Evolutionary conservation across 1,140 invertebrate genomes (phyloP), one percentile per base, ranked within the genome.

Genomic region (Aphidius ervi): DNA sequence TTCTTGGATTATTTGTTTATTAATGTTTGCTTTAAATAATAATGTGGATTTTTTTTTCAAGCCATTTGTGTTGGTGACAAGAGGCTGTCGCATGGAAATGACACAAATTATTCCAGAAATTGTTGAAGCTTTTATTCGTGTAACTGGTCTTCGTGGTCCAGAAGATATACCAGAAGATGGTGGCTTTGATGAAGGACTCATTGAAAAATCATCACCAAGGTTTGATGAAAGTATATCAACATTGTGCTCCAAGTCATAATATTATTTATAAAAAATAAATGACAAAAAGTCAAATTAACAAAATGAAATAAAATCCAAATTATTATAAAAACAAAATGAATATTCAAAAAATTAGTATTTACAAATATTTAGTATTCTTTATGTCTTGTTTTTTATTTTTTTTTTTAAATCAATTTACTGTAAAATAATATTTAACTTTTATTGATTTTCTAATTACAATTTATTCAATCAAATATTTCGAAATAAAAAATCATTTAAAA

Each of bases 81-180:
- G 92, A 92, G 90, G 91, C 23, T 85, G 85, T 69, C 81, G 82
- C 56, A 71, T 93, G 10, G 81, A 84, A 59, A 91, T 94, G 88
- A 87, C 87, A 5, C 82, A 83, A 42, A 85, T 90, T 0, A 82
- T 90, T 68, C 74, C 81, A 2, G 67, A 75, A 41, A 70, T 86
- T 1, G 82, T 84, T 2, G 64, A 69, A 1, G 64, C 81, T 20
- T 94, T 92, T 69, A 93, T 94, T 49, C 80, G 76, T 63, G 75
- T 83, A 49, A 82, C 82, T 68, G 88, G 87, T 40, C 78, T 88
- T n/a, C 74, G 78, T 40, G 90, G 87, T 1, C 86, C 87, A 3
- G 85, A 91, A 78, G 70, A 80, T 31, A 80, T 79, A n/a, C 70
- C 81, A 20, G 73, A 68, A 58, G 81, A 89, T 73, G 88, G 89